Evolutionary conservation across 2,888 invertebrate species (phyloP), one percentile per base, ranked within the genome.

Genomic region (Ephialtes manifestator): DNA sequence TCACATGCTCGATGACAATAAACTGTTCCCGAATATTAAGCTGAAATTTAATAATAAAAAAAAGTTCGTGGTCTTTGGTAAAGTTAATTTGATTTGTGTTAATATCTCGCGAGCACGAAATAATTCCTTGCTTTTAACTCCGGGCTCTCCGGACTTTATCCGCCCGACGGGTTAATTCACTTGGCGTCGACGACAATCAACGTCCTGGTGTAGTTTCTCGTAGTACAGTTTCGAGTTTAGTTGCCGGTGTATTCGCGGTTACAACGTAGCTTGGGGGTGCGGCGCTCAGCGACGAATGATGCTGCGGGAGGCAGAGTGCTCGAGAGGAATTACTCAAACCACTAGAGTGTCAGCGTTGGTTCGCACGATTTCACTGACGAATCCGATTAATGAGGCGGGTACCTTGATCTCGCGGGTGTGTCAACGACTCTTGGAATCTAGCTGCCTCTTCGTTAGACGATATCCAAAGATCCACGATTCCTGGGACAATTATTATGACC

Each of bases 121-220:
- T 88, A 88, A 88, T 90, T 89, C 76, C 81, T 65, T 53, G 63
- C 70, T n/a, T 75, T 77, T 75, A 71, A 67, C 83, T 75, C 63
- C 77, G 74, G 51, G 31, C 51, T 76, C 77, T 39, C n/a, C 55
- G 28, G 70, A 63, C 83, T 74, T 74, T 55, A 75, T 78, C 39
- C 48, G 24, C 7, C 35, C 55, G 24, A 39, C 70, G 28, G 70
- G 63, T 90, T 89, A 88, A 90, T 91, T 90, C 87, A 86, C 89
- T 90, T 87, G 84, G 55, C 55, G 84, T 87, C 75, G 85, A 75
- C 88, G 87, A 89, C 88, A 88, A 91, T 89, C 89, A 87, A 89
- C 83, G 79, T 83, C 68, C 72, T 83, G 58, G 78, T 80, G n/a
- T 84, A 85, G 85, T 87, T 83, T 82, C 65, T 74, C 65, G 46